Evolutionary conservation across 2,113 vertebrate genomes (phyloP).

Genomic region (Hyperopisus bebe): DNA sequence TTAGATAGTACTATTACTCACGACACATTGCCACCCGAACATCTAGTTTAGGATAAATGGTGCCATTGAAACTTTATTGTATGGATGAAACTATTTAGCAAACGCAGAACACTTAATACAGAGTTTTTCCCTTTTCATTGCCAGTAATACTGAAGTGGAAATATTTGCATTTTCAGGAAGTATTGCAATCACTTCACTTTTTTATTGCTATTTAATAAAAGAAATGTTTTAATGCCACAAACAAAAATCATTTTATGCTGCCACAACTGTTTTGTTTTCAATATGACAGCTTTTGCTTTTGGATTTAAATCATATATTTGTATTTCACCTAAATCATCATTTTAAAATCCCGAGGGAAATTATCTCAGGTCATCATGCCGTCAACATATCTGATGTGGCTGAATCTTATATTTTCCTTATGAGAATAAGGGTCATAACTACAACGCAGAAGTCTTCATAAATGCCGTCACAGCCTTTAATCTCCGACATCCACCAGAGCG

Average conservation of each 20-base stretch:
- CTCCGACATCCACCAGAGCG: constrained; percentile 3
- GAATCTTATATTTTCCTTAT: constrained; percentile 14
- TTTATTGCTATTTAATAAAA: neutral
- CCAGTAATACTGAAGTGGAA: neutral
- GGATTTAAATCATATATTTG: constrained; percentile 16
- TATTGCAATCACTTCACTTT: neutral
- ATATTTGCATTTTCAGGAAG: neutral
- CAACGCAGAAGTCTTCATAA: neutral
- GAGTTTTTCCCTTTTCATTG: constrained; percentile 1
- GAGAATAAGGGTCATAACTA: constrained; percentile 4
- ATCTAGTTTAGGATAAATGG: constrained; percentile 31
- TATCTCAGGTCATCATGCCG: constrained; percentile 6
- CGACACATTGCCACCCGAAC: constrained; percentile 42
- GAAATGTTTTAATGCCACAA: neutral
- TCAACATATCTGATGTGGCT: constrained; percentile 10
- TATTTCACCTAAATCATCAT: constrained; percentile 1
- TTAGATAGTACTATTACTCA: constrained; percentile 39
- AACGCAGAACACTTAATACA: constrained; percentile 9
- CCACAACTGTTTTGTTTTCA: neutral
- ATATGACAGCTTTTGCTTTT: neutral
- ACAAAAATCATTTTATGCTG: neutral
- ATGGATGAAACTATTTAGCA: constrained; percentile 14
- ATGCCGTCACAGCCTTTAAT: constrained; percentile 12
- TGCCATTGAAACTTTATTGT: constrained; percentile 21
- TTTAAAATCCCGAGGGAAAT: constrained; percentile 6